Conservation (phyloP, 2,888 invertebrate genomes). For the Xestia sexstrigata region DNA sequence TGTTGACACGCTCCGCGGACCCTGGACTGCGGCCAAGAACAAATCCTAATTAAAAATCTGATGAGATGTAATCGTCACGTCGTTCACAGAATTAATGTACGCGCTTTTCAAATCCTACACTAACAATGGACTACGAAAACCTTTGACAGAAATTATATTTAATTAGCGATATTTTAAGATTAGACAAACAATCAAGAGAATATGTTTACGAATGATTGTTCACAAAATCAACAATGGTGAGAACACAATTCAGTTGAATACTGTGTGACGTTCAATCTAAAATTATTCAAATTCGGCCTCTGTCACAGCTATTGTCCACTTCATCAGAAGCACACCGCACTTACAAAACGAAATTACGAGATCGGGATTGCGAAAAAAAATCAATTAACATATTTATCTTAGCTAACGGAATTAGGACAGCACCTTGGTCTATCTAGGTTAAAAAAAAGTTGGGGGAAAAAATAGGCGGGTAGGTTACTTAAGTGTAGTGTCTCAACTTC, state of each 20-base stretch:
- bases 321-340: neutral
- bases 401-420: conserved; percentile 31
- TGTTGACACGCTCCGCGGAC: conserved; percentile 62
- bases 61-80: conserved; percentile 67
- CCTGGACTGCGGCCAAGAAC: conserved; percentile 72
- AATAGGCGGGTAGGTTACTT: conserved; percentile 46
- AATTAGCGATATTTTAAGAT: conserved; percentile 49
- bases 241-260: conserved; percentile 44
- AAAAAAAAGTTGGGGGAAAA: conserved; percentile 14
- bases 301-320: conserved; percentile 35
- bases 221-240: conserved; percentile 54
- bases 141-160: conserved; percentile 42
- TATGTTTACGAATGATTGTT: conserved; percentile 54
- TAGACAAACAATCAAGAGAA: conserved; percentile 52
- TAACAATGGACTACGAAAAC: conserved; percentile 53
- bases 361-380: neutral
- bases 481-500: conserved; percentile 55
- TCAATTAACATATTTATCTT: conserved; percentile 24
- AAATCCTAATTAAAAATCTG: conserved; percentile 71
- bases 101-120: conserved; percentile 38
- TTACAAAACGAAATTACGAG: conserved; percentile 18
- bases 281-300: conserved; percentile 48
- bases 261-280: conserved; percentile 32
- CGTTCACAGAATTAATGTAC: conserved; percentile 69
- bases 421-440: conserved; percentile 12